Evolutionary conservation across 2,888 invertebrate species (phyloP).

Genomic region (Eupithecia abbreviata): DNA sequence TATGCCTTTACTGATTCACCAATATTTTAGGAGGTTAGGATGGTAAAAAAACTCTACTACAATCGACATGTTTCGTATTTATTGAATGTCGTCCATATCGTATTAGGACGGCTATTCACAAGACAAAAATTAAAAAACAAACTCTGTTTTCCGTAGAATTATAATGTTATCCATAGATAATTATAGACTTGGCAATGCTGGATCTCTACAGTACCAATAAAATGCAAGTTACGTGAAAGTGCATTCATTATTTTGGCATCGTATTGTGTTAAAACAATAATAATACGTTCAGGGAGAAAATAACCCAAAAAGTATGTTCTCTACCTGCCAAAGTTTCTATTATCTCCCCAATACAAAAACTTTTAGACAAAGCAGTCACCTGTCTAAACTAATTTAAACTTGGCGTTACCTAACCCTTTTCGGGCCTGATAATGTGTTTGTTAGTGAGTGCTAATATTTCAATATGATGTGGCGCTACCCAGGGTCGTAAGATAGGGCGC

Average conservation of each 20-base stretch:
- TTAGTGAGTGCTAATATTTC: conserved; percentile 43
- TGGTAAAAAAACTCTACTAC: background rate
- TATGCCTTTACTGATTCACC: no score
- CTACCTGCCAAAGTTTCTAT: background rate
- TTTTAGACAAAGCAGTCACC: conserved; percentile 17
- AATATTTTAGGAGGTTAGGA: background rate
- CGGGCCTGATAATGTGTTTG: conserved; percentile 31
- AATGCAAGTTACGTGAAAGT: background rate
- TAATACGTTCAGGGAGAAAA: background rate
- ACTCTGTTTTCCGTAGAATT: background rate
- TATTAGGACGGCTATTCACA: background rate
- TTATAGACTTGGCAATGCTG: no score
- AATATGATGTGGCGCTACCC: conserved; percentile 38
- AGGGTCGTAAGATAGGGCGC: conserved; percentile 45
- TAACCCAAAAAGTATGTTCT: background rate
- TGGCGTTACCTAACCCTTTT: conserved; percentile 33
- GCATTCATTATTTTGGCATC: background rate
- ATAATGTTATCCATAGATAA: background rate
- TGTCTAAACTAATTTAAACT: conserved; percentile 32
- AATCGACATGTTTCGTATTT: background rate
- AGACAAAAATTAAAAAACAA: background rate
- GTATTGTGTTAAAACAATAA: background rate
- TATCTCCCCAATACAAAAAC: conserved; percentile 2
- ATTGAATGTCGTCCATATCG: background rate
- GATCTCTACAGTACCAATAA: no score